Evolutionary conservation across 2,113 vertebrate genomes (phyloP).

Genomic region (Syrrhaptes paradoxus): DNA sequence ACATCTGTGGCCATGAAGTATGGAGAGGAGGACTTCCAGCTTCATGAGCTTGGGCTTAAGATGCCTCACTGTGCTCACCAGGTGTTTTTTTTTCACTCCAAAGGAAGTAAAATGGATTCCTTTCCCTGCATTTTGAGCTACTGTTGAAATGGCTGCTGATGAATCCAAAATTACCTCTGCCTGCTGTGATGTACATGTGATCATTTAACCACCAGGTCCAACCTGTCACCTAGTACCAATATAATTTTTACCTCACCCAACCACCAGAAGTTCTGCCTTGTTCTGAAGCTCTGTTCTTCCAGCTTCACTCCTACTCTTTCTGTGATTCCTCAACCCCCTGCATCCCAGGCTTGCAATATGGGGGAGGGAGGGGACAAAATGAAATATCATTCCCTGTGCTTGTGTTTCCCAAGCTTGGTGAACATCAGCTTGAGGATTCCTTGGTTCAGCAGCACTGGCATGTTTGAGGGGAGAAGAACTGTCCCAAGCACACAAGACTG

Average conservation of each 20-base stretch:
- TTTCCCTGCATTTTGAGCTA: neutral
- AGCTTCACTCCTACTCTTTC: neutral
- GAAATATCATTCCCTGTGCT: neutral
- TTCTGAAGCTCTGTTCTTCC: neutral
- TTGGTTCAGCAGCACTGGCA: neutral
- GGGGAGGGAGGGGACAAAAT: neutral
- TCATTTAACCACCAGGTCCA: neutral
- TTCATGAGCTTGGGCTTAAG: neutral
- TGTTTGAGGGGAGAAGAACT: neutral
- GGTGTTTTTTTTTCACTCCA: neutral
- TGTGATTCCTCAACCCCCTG: neutral
- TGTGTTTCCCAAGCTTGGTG: neutral
- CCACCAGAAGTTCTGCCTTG: neutral
- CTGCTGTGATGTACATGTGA: neutral
- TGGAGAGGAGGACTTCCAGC: neutral
- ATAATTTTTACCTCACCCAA: neutral
- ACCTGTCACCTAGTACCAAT: neutral
- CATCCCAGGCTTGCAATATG: neutral
- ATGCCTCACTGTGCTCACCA: neutral
- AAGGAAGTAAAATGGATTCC: neutral
- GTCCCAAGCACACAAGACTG: neutral
- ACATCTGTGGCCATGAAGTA: neutral
- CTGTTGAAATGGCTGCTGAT: neutral
- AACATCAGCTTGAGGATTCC: neutral
- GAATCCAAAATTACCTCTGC: neutral